Conservation (phyloP, 35 echinoderm and acorn worm genomes). For the Apostichopus parvimensis region DNA sequence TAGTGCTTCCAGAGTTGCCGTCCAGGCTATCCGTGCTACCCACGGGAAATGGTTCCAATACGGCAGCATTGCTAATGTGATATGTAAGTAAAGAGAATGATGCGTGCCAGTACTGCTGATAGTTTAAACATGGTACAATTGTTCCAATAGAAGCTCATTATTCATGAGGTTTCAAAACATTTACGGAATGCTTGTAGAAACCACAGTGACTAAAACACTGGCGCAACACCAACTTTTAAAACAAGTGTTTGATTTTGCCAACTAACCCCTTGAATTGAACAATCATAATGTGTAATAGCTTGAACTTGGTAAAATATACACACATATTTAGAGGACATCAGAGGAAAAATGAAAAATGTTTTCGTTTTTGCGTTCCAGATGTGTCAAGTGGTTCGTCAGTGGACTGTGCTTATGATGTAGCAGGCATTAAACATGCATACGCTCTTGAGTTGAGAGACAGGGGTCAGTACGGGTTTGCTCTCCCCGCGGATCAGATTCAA, state of each 20-base stretch:
- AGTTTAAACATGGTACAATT: too few relatives aligned
- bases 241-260: too few relatives aligned
- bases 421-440: slow-evolving; percentile 77
- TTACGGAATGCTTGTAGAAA: too few relatives aligned
- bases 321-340: too few relatives aligned
- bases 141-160: too few relatives aligned
- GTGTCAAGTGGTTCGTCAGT: slow-evolving; percentile 72
- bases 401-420: slow-evolving; percentile 88
- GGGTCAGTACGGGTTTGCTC: slow-evolving; percentile 77
- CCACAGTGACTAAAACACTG: too few relatives aligned
- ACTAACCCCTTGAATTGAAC: too few relatives aligned
- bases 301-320: too few relatives aligned
- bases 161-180: too few relatives aligned
- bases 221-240: too few relatives aligned
- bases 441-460: slow-evolving; percentile 85
- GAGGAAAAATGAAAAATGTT: not conserved
- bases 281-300: too few relatives aligned
- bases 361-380: slow-evolving; percentile 48
- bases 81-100: not conserved
- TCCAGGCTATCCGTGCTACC: not conserved
- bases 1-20: not conserved
- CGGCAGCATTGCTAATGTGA: not conserved
- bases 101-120: too few relatives aligned
- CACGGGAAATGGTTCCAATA: not conserved
- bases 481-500: slow-evolving; percentile 71